Evolutionary conservation across 2,113 vertebrate species (phyloP), one percentile per base, ranked within the genome.

Genomic region (Tor tambroides): DNA sequence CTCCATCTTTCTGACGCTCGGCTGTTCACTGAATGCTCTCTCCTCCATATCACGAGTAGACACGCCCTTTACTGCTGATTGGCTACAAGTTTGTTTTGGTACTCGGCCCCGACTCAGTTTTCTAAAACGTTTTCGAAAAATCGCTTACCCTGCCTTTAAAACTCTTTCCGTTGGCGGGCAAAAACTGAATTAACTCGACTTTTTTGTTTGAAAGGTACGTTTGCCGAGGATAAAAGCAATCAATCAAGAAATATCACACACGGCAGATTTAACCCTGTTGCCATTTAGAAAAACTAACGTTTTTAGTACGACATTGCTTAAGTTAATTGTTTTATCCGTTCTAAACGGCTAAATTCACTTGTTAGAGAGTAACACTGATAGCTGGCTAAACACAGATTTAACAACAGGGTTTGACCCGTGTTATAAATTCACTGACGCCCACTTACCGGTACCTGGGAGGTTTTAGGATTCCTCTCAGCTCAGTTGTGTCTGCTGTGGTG

Each of bases 381-480:
- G 41, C 10, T 49, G 43, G n/a, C 74, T 17, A 51, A 19, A 77
- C 41, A 41, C 15, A 46, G 11, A 5, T 76, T 26, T 15, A 26
- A 76, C n/a, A 78, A 78, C 26, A 32, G 76, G 8, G 7, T 51
- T 21, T 49, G 6, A 78, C 14, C 26, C 5, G 12, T 19, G 46
- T 21, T 8, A 17, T 9, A 78, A 54, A 3, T 32, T 12, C 9
- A 23, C 23, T 69, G 63, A 71, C 74, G 15, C 74, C 41, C 54
- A 86, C 71, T 89, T 77, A 96, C 95, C 94, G 94, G 92, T 91
- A 91, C 15, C 87, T 94, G 4, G 93, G 85, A 15, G 93, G 88
- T 88, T 90, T 95, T 43, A 96, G 88, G 88, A 96, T 96, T 23
- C 95, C 88, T 89, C 85, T 93, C 5, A 80, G 23, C 6, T 93